These are phyloP conservation scores for Mesocricetus auratus DNA, from an alignment of 2,113 vertebrate species.

Conservation along the genomic window DNA sequence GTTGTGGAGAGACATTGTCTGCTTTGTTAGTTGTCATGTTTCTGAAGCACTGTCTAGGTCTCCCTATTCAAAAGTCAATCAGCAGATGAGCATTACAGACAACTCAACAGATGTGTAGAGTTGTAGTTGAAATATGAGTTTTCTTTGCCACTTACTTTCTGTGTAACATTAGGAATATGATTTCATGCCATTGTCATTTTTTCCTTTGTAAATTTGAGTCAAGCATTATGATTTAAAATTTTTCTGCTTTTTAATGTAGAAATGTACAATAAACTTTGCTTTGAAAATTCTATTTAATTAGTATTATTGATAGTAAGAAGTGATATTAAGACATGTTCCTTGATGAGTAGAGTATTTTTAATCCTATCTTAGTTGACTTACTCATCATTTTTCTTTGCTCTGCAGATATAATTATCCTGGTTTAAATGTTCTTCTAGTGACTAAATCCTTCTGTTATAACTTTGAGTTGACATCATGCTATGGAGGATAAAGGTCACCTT, in stretches of 20 bases:
- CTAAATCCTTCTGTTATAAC: not conserved
- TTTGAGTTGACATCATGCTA: constrained; percentile 5
- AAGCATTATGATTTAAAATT: not conserved
- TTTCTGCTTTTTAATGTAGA: not conserved
- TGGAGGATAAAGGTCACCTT: not conserved
- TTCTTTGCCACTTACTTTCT: not conserved
- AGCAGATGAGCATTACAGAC: not conserved
- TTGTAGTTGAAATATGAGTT: not conserved
- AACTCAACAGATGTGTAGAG: not conserved
- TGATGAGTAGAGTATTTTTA: not conserved
- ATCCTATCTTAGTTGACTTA: constrained; percentile 4
- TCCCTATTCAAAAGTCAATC: not conserved
- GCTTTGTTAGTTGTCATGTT: not conserved
- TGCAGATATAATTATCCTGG: not conserved
- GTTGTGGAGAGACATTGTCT: not conserved
- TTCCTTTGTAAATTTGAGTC: constrained; percentile 32
- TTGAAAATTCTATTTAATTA: constrained; percentile 41
- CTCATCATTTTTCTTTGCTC: constrained; percentile 40
- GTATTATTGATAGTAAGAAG: not conserved
- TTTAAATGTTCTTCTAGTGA: not conserved
- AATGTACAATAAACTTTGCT: not conserved
- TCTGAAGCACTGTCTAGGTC: not conserved
- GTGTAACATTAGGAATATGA: not conserved
- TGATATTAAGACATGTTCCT: not conserved
- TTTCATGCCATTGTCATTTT: not conserved